A percentile compares a stretch with the other conserved stretches of the same genome.
phyloP scores from a whole-genome alignment of 2,888 invertebrate species.

The Aradus depressus region DNA sequence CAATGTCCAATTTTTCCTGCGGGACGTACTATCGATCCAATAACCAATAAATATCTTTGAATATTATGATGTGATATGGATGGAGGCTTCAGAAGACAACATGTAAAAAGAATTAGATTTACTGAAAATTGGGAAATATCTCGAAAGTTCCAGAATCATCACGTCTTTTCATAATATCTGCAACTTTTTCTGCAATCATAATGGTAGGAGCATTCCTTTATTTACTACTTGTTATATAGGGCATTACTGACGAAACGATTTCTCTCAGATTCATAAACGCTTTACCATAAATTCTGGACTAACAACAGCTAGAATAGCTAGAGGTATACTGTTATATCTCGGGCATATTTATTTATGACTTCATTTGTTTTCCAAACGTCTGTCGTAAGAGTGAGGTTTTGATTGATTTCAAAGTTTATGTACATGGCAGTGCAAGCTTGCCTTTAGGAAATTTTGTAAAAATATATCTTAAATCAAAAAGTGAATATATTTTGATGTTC shows the following conservation, averaged over 20 bases:
- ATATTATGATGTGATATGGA: too few species aligned
- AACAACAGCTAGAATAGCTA: constrained; percentile 32
- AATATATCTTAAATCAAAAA: too few species aligned
- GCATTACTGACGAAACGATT: constrained; percentile 36
- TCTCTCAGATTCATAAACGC: constrained; percentile 34
- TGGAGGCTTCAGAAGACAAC: too few species aligned
- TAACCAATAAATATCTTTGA: too few species aligned
- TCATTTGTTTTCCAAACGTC: constrained; percentile 6
- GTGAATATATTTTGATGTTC: too few species aligned
- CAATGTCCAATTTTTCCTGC: too few species aligned
- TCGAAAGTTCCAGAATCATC: too few species aligned
- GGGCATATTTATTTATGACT: constrained; percentile 4
- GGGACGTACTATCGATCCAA: too few species aligned
- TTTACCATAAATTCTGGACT: constrained; percentile 30
- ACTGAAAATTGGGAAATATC: too few species aligned
- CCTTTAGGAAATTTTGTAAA: too few species aligned
- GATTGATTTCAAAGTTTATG: constrained; percentile 6
- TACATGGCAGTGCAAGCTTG: constrained; percentile 20
- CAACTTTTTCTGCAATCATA: constrained; percentile 35
- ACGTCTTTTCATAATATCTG: constrained; percentile 31
- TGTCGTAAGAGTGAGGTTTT: not conserved
- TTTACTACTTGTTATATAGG: constrained; percentile 34
- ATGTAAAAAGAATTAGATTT: too few species aligned
- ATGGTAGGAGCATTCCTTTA: constrained; percentile 35
- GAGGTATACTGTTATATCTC: constrained; percentile 8